Percentiles rank a stretch among this genome's conserved stretches.
Conservation (phyloP, 2,797 vertebrate genomes). For the Chrosomus eos region DNA sequence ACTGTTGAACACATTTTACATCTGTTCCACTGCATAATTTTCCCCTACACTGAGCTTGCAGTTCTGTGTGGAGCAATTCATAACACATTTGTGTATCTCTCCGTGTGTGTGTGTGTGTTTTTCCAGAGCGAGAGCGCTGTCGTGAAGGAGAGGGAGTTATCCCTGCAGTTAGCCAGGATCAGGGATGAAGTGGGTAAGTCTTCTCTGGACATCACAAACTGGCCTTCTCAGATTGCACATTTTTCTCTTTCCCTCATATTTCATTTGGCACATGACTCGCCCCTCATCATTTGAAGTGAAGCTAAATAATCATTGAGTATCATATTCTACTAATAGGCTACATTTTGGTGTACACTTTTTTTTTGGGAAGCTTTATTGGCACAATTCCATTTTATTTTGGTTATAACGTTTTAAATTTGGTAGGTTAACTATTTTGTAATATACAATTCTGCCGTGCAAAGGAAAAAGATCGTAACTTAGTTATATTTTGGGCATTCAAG, state of each 20-base stretch:
- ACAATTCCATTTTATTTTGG: not conserved
- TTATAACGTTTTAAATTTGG: not conserved
- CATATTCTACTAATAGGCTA: not conserved
- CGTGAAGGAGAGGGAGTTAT: constrained; percentile 91
- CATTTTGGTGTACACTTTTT: not conserved
- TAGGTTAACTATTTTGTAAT: not conserved
- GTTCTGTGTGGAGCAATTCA: not conserved
- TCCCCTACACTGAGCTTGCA: not conserved
- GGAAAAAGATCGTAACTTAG: no score
- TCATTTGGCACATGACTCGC: not conserved
- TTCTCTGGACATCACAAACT: not conserved
- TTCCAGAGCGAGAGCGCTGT: constrained; percentile 89
- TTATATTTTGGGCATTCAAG: no score
- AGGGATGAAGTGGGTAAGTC: constrained; percentile 98
- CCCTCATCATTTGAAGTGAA: not conserved
- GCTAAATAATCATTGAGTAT: not conserved
- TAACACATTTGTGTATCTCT: not conserved
- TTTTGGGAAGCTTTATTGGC: not conserved
- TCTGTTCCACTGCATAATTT: not conserved
- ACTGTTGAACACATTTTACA: not conserved
- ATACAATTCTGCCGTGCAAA: not conserved
- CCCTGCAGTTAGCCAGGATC: constrained; percentile 89
- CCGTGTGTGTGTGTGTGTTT: constrained; percentile 55
- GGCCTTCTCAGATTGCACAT: constrained; percentile 10
- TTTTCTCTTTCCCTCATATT: not conserved